Percentiles rank a stretch among this genome's conserved stretches.
Conservation (phyloP, 2,888 invertebrate genomes). For the Busseola fusca region DNA sequence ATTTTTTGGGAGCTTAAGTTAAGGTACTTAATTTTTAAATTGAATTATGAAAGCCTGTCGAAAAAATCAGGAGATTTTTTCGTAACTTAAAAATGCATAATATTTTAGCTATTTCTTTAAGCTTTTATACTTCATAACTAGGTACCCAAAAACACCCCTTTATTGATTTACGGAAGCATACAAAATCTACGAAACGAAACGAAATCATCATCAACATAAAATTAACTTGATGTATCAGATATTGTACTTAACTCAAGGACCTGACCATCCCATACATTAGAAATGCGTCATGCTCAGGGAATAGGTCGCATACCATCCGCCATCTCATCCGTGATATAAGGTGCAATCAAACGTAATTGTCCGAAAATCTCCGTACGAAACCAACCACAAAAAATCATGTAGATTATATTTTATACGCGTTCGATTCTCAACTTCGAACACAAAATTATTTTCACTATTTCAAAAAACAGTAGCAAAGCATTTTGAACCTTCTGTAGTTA, state of each 20-base stretch:
- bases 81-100: background rate
- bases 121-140: background rate
- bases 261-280: constrained; percentile 29
- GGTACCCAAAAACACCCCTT: too few species aligned
- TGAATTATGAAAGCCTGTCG: background rate
- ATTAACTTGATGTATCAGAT: constrained; percentile 6
- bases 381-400: constrained; percentile 81
- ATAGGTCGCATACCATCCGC: constrained; percentile 55
- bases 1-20: background rate
- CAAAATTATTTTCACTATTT: constrained; percentile 28
- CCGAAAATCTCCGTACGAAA: constrained; percentile 74
- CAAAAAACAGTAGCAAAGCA: constrained; percentile 18
- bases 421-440: constrained; percentile 70
- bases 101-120: background rate
- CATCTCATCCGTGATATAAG: constrained; percentile 56
- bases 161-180: background rate
- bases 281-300: constrained; percentile 54
- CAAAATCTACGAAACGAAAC: background rate
- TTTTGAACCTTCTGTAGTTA: constrained; percentile 52
- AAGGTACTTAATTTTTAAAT: background rate
- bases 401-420: constrained; percentile 75
- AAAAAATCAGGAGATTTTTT: background rate
- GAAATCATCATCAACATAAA: constrained; percentile 2
- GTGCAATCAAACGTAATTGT: constrained; percentile 81
- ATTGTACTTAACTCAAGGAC: background rate